These are phyloP conservation scores for Pseudomyrmex cubaensis DNA, from an alignment of 1,140 invertebrate genomes.

Conservation along the genomic window DNA sequence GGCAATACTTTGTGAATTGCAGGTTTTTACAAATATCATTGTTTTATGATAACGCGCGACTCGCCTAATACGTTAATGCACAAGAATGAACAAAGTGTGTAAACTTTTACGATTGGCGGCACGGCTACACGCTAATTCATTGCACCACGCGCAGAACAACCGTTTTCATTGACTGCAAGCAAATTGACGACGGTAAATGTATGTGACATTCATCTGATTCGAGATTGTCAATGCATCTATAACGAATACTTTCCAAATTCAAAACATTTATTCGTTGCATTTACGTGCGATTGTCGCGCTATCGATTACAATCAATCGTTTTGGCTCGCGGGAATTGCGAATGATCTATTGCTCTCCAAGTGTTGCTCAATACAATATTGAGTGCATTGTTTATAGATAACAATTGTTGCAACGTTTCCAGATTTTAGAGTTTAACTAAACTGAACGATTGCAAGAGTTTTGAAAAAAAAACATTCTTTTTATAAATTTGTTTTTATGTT, in stretches of 20 bases:
- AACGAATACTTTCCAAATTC: constrained; percentile 23
- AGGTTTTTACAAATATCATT: constrained; percentile 13
- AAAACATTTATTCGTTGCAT: constrained; percentile 40
- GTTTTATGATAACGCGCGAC: background rate
- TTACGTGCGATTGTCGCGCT: constrained; percentile 29
- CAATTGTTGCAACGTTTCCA: background rate
- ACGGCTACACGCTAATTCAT: background rate
- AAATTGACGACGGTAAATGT: constrained; percentile 46
- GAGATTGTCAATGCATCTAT: constrained; percentile 31
- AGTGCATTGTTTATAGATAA: background rate
- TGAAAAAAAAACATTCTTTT: too few relatives aligned
- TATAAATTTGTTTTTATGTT: background rate
- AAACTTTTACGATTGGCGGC: constrained; percentile 1
- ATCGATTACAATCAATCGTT: constrained; percentile 36
- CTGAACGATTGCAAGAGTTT: background rate
- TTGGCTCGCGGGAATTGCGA: background rate
- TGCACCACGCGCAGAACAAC: background rate
- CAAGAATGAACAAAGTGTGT: background rate
- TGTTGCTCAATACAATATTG: too few relatives aligned
- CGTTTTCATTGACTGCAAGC: constrained; percentile 24
- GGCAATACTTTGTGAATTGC: background rate
- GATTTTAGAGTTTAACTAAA: background rate
- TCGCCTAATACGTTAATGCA: constrained; percentile 31
- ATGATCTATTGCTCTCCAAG: background rate
- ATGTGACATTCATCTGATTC: constrained; percentile 38